Evolutionary conservation across 2,797 vertebrate species (phyloP), one percentile per base, ranked within the genome.

Genomic region (Pyrocephalus nanus): DNA sequence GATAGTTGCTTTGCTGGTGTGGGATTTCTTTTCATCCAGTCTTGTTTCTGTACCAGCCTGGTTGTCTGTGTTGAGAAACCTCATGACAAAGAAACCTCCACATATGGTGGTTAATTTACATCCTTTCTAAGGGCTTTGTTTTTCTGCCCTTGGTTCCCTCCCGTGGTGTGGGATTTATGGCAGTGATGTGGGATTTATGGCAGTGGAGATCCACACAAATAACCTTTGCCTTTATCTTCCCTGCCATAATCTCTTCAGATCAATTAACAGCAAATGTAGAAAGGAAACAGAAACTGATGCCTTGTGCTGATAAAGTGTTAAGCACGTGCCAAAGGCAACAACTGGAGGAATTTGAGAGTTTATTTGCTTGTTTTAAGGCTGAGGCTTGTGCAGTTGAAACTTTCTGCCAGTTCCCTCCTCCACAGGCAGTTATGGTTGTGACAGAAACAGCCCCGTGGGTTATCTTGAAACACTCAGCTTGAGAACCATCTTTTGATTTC

Each of bases 281-380:
- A 88, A 15, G 73, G 54, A 88, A 90, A 38, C 86, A 86, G 57
- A 88, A 75, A 62, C 18, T 14, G 73, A 95, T 94, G 4, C 2
- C 13, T 70, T 40, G 12, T 90, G 74, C 77, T 94, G 93, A 93
- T 95, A 93, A 93, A 88, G 9, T 18, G 71, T 57, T 90, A 88
- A 57, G n/a, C 25, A 34, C 13, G 2, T 84, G 93, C 78, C 70
- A 77, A 91, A 83, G 57, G 29, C 75, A 96, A 23, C 57, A 88
- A 18, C 70, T 60, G 6, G 61, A 83, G 76, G 82, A 86, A 86
- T 61, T 11, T 43, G 61, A 70, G 65, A 47, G 29, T 65, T 75
- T 65, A 14, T 73, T 90, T 83, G 70, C n/a, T 70, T 94, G 26
- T 85, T 94, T 73, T 90, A 72, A 62, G 66, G 40, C 72, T 90